Evolutionary conservation across 53 echinoderm and acorn worm species (phyloP), one percentile per base, ranked within the genome.

Genomic region (Mesocentrotus franciscanus): DNA sequence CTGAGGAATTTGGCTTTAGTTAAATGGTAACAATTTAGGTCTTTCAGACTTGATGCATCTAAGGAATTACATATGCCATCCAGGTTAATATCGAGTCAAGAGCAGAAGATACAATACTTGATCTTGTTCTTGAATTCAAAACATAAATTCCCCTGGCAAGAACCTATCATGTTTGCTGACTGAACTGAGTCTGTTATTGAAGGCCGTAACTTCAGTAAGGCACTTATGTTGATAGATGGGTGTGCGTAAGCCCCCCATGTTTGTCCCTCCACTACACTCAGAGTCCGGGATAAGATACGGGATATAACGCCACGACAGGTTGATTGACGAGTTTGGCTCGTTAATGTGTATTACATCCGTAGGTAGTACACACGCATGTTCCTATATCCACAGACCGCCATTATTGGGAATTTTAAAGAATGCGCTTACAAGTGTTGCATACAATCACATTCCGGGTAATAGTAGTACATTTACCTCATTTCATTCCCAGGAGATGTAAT

Each of bases 291-390:
- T 87, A 87, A 87, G 58, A 59, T 58, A 87, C 24, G 66, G 66
- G 91, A 91, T 91, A 58, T 60, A 91, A 66, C 64, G 13, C 42
- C 9, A 0, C 20, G 66, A 36, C 91, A 91, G 91, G 20, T 27
- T 91, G 91, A 91, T 91, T 62, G 66, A 91, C 66, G 91, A 91
- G 91, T 61, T 33, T 35, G 61, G 36, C 66, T 91, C 66, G 61
- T 35, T 91, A 91, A 91, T 91, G 91, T 91, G 91, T 58, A 87
- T 87, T 87, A 87, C 87, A 87, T 87, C 87, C 87, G 87, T 39
- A 58, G 87, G 58, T 87, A 11, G 87, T 87, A 87, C n/a, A 75
- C 75, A 58, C 87, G 81, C 81, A 39, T 81, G 81, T 81, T 35
- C 81, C 15, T 36, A 42, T 42, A 58, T 35, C 56, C 14, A 85